phyloP scores from a whole-genome alignment of 2,888 invertebrate genomes.

The Macaria liturata region DNA sequence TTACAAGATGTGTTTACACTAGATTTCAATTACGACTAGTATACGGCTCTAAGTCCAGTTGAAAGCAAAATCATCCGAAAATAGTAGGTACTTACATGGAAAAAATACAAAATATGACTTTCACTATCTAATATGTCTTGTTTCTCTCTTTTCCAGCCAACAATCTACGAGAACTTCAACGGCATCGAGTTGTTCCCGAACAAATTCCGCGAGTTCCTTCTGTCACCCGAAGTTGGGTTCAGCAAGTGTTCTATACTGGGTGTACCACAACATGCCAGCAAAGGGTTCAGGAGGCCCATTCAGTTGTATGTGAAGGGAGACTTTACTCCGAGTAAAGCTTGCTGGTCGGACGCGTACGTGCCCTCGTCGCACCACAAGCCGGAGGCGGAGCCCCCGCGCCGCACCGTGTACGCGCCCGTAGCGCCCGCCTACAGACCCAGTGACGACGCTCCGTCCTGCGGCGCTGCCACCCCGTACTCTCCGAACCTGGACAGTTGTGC shows the following conservation, averaged over 20 bases:
- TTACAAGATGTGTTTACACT: no score
- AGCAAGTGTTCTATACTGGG: conserved; percentile 94
- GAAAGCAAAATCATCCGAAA: no score
- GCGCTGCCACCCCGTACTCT: conserved; percentile 78
- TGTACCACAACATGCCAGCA: conserved; percentile 91
- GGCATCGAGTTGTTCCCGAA: conserved; percentile 95
- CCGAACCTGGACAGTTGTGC: conserved; percentile 72
- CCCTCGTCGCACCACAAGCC: conserved; percentile 85
- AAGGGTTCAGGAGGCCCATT: conserved; percentile 94
- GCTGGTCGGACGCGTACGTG: conserved; percentile 86
- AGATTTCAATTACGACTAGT: no score
- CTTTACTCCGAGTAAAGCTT: conserved; percentile 84
- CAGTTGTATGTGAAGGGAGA: conserved; percentile 86
- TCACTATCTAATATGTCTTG: no score
- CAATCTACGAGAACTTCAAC: conserved; percentile 93
- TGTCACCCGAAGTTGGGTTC: conserved; percentile 96
- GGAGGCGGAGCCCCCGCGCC: conserved; percentile 81
- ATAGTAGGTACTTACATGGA: no score
- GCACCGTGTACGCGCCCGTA: conserved; percentile 77
- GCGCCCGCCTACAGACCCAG: conserved; percentile 74
- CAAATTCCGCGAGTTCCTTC: conserved; percentile 95
- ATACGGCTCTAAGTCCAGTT: no score
- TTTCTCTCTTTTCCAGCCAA: conserved; percentile 84
- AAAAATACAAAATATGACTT: no score
- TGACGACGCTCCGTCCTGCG: conserved; percentile 80